Evolutionary conservation across 2,888 invertebrate species (phyloP), one percentile per base, ranked within the genome.

Genomic region (Parnassius orleans): DNA sequence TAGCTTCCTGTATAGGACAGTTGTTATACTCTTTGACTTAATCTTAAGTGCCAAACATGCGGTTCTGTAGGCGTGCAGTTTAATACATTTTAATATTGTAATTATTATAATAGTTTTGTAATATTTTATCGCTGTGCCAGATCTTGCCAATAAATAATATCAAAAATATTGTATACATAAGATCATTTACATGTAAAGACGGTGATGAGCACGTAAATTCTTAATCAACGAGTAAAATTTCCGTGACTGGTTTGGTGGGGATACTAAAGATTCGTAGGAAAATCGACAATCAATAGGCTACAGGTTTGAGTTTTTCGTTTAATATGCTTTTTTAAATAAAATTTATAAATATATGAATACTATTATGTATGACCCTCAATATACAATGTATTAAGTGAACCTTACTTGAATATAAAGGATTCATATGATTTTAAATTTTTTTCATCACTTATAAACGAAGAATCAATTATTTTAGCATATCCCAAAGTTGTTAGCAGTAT

Each of bases 381-480:
- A 33, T 33, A 33, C 33, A 33, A 5, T 33, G 33, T 33, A 7
- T 33, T 33, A 33, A 33, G 33, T 33, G 33, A 7, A 33, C 7
- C 33, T 33, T 33, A 33, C 33, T 33, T 33, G 7, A 33, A 33
- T 33, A 33, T 33, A 33, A 33, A 33, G 5, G 7, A 5, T 33
- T 33, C 33, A 33, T 33, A 33, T 33, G 7, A 33, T 33, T 33
- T 33, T 33, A 7, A n/a, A 63, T 57, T 46, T 61, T 61, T 64
- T 65, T 53, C 60, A 47, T 53, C 12, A 47, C 2, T 50, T 60
- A 3, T 42, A 15, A 57, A 67, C 63, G 65, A 66, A 60, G 65
- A 76, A 84, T 87, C 83, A 86, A 85, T 87, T 87, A 87, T 78
- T 87, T 87, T 84, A 76, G 80, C 88, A 86, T 88, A 88, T 89